These are phyloP conservation scores for Myotis planiceps DNA, from an alignment of 2,797 vertebrate genomes.

Conservation along the genomic window DNA sequence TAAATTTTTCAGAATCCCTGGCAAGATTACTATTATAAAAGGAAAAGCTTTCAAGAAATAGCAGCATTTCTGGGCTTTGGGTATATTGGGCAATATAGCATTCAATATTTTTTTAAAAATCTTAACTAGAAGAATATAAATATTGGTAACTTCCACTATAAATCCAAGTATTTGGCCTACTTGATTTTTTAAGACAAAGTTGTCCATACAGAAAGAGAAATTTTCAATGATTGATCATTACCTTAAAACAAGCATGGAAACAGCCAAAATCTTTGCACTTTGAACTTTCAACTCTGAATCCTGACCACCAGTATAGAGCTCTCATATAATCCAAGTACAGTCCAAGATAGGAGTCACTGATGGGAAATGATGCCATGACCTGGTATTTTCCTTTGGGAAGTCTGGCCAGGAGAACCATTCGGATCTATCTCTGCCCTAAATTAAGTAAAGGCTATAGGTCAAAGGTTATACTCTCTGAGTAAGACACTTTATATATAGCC, in stretches of 20 bases:
- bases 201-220: background rate
- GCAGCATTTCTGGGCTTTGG: background rate
- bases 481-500: background rate
- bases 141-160: background rate
- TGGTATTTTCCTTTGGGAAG: background rate
- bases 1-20: background rate
- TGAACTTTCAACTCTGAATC: background rate
- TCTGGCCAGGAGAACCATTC: background rate
- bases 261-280: background rate
- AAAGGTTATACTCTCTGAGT: background rate
- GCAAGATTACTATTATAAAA: background rate
- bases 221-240: background rate
- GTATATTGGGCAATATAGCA: background rate
- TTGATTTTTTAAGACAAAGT: slow-evolving; percentile 7
- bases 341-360: background rate
- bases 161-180: background rate
- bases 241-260: background rate
- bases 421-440: background rate
- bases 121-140: slow-evolving; percentile 1
- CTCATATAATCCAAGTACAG: background rate
- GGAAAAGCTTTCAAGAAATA: background rate
- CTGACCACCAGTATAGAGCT: background rate
- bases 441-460: background rate
- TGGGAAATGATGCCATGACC: background rate
- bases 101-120: background rate